These are phyloP conservation scores for Heterocephalus glaber DNA, from an alignment of 2,113 vertebrate genomes.

Conservation along the genomic window DNA sequence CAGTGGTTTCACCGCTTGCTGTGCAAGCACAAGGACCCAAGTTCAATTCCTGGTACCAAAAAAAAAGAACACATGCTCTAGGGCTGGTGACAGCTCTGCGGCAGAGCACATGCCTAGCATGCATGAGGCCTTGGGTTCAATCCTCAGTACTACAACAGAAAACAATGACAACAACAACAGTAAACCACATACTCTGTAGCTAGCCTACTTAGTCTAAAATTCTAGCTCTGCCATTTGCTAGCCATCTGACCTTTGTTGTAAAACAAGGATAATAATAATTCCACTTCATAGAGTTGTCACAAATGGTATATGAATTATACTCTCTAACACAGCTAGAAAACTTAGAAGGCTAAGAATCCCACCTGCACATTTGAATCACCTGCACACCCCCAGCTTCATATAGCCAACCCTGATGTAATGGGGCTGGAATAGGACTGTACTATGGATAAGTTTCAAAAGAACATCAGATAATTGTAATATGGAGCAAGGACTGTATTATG, in stretches of 20 bases:
- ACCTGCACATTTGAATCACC: neutral
- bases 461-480: neutral
- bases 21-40: no score
- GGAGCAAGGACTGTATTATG: neutral
- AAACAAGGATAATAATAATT: neutral
- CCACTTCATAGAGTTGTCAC: neutral
- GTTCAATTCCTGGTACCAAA: no score
- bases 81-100: neutral
- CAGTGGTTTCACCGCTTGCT: no score
- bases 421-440: neutral
- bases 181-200: neutral
- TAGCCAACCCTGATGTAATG: neutral
- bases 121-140: neutral
- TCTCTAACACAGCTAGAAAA: neutral
- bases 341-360: neutral
- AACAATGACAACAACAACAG: neutral
- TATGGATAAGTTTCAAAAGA: neutral
- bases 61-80: neutral
- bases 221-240: neutral
- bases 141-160: neutral
- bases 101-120: neutral
- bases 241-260: neutral
- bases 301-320: neutral
- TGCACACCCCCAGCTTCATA: neutral
- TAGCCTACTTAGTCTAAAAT: conserved; percentile 14